Conservation (phyloP, 2,888 invertebrate genomes). For the Imbricaverruca yamaguchii region DNA sequence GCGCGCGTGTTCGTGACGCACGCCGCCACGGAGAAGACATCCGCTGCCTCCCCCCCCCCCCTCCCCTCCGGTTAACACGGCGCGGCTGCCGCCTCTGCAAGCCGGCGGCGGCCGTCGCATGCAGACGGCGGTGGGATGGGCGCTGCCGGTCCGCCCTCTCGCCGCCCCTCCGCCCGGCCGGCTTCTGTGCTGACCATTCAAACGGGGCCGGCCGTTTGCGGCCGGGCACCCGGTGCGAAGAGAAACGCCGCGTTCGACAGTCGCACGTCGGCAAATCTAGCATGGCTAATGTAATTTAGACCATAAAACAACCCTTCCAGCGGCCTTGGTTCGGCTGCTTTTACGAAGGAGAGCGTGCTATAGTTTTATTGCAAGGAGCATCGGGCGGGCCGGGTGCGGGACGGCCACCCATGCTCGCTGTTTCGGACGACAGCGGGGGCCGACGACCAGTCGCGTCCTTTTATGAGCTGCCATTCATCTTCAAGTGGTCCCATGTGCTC, state of each 20-base stretch:
- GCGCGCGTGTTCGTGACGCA: background rate
- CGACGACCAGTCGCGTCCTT: background rate
- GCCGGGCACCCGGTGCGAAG: background rate
- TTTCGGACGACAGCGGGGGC: background rate
- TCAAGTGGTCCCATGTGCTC: no score
- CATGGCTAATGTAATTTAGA: background rate
- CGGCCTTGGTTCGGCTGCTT: background rate
- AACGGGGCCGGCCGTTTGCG: background rate
- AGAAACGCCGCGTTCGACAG: background rate
- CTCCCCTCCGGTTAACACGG: no score
- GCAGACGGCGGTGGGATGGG: no score
- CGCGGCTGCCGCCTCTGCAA: background rate
- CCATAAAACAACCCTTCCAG: constrained; percentile 7
- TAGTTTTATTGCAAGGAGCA: constrained; percentile 17
- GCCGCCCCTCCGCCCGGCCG: background rate
- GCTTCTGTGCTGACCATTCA: constrained; percentile 13
- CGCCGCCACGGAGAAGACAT: background rate
- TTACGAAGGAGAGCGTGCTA: background rate
- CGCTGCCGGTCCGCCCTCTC: background rate
- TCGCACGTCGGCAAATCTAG: background rate
- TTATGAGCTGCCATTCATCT: constrained; percentile 7
- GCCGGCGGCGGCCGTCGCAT: background rate
- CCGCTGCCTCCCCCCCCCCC: background rate
- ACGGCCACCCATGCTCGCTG: background rate
- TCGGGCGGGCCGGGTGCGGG: background rate